Conservation (phyloP, 2,888 invertebrate species). For the Plebejus anna region DNA sequence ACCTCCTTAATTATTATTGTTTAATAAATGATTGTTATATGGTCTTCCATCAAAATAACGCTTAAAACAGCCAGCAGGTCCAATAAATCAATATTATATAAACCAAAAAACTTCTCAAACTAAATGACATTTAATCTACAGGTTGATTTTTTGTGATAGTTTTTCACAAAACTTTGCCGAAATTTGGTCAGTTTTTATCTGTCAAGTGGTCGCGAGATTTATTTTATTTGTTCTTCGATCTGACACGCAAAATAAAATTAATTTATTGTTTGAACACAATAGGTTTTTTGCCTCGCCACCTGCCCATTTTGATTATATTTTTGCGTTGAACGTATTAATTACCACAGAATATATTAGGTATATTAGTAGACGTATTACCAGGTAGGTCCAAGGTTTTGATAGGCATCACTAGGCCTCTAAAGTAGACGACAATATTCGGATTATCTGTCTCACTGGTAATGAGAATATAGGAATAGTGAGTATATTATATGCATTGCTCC, state of each 20-base stretch:
- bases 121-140: slow-evolving; percentile 2
- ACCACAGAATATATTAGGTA: too few species aligned
- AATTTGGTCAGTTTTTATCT: slow-evolving; percentile 21
- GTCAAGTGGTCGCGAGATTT: slow-evolving; percentile 21
- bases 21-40: too few species aligned
- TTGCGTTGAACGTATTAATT: background rate
- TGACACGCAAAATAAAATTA: slow-evolving; percentile 13
- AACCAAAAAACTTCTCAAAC: background rate
- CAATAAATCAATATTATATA: background rate
- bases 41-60: too few species aligned
- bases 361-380: too few species aligned
- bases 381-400: too few species aligned
- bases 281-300: background rate
- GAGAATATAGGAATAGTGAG: too few species aligned
- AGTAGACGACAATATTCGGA: too few species aligned
- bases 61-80: background rate
- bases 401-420: too few species aligned
- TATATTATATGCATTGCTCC: too few species aligned
- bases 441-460: too few species aligned
- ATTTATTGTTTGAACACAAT: slow-evolving; percentile 7
- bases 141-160: slow-evolving; percentile 10
- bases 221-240: slow-evolving; percentile 23
- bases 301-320: background rate
- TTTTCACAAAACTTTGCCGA: slow-evolving; percentile 21
- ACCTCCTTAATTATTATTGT: too few species aligned